These are phyloP conservation scores for Botia kubotai DNA, from an alignment of 2,797 vertebrate species.

Conservation along the genomic window DNA sequence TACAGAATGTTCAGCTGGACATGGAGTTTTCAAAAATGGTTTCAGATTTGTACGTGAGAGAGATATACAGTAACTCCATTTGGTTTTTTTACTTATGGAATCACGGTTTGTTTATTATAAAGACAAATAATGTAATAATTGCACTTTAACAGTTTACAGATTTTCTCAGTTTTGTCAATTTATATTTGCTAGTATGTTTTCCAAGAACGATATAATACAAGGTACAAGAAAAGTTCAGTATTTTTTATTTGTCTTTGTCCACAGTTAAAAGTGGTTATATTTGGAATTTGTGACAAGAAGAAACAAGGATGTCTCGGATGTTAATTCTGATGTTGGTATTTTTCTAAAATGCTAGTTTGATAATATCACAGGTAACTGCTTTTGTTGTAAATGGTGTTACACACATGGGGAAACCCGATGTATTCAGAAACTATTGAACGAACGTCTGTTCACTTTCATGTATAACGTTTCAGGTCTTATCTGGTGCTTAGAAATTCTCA, in stretches of 20 bases:
- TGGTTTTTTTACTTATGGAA: constrained; percentile 16
- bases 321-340: no score
- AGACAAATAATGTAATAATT: constrained; percentile 45
- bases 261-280: not conserved
- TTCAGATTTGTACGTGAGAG: no score
- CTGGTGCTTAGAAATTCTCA: no score
- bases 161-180: constrained; percentile 32
- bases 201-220: not conserved
- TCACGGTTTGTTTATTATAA: constrained; percentile 33
- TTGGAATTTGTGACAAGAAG: not conserved
- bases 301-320: constrained; percentile 5
- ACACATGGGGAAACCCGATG: constrained; percentile 41
- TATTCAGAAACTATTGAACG: constrained; percentile 43
- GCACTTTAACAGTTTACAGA: constrained; percentile 60
- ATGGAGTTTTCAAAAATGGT: no score
- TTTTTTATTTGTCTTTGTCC: constrained; percentile 26
- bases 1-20: constrained; percentile 29
- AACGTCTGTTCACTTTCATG: constrained; percentile 23
- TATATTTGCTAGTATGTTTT: constrained; percentile 26
- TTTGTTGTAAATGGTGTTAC: constrained; percentile 21
- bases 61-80: constrained; percentile 30
- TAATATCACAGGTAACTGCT: constrained; percentile 34
- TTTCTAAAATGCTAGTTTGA: constrained; percentile 32
- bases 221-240: constrained; percentile 5
- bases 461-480: not conserved